Conservation (phyloP, 2,797 vertebrate genomes). For the Bovichtus variegatus region DNA sequence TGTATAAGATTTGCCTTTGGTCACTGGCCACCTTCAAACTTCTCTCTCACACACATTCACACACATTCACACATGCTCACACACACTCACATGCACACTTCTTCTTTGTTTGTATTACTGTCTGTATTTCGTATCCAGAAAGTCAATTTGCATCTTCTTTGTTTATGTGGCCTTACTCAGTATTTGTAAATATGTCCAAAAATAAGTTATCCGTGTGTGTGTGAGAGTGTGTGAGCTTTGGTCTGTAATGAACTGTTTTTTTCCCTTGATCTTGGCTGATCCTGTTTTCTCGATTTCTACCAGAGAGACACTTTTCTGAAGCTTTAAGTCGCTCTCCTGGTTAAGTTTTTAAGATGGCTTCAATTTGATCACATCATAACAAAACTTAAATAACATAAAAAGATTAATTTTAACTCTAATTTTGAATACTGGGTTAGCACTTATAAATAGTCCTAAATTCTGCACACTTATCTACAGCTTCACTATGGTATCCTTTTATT, state of each 20-base stretch:
- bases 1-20: slow-evolving; percentile 23
- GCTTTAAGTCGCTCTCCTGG: slow-evolving; percentile 27
- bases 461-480: neutral
- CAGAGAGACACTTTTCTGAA: slow-evolving; percentile 42
- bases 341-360: slow-evolving; percentile 8
- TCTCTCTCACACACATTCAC: slow-evolving; percentile 4
- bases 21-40: slow-evolving; percentile 10
- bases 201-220: slow-evolving; percentile 22
- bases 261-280: slow-evolving; percentile 72
- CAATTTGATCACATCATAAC: slow-evolving; percentile 20
- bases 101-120: slow-evolving; percentile 52
- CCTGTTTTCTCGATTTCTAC: slow-evolving; percentile 41
- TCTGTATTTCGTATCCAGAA: slow-evolving; percentile 53
- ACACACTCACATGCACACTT: neutral
- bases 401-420: neutral
- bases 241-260: slow-evolving; percentile 68
- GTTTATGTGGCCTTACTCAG: slow-evolving; percentile 39
- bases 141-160: slow-evolving; percentile 53
- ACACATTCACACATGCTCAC: neutral
- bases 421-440: neutral
- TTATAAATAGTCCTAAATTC: neutral
- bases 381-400: slow-evolving; percentile 1
- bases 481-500: neutral
- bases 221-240: slow-evolving; percentile 27
- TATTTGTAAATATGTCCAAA: slow-evolving; percentile 57